Evolutionary conservation across 2,113 vertebrate genomes (phyloP).

Genomic region (Lasiurus cinereus): DNA sequence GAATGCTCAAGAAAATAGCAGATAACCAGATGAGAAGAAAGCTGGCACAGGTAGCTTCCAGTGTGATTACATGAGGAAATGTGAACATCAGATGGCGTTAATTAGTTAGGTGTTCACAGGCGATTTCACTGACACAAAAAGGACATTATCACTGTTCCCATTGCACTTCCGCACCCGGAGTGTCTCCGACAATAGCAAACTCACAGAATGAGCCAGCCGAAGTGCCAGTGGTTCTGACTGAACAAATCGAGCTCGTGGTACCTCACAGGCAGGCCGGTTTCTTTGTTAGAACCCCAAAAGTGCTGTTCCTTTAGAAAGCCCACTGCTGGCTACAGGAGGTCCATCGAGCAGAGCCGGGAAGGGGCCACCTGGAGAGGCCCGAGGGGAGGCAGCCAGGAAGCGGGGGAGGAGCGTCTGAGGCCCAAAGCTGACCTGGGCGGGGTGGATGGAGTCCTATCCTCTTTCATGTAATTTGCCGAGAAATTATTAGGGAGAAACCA

Average conservation of each 20-base stretch:
- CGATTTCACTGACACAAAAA: slow-evolving; percentile 80
- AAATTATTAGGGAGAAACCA: slow-evolving; percentile 11
- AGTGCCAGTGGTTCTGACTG: slow-evolving; percentile 15
- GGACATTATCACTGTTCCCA: slow-evolving; percentile 26
- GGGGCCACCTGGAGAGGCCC: not conserved
- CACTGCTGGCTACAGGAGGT: not conserved
- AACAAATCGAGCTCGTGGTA: not conserved
- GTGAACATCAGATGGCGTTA: slow-evolving; percentile 63
- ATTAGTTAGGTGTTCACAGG: slow-evolving; percentile 78
- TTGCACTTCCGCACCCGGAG: not conserved
- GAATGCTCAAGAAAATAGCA: no score
- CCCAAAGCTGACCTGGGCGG: not conserved
- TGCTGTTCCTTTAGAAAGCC: not conserved
- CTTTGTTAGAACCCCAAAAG: not conserved
- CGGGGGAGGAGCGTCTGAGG: not conserved
- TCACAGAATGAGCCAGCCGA: slow-evolving; percentile 21
- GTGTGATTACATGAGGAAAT: slow-evolving; percentile 75
- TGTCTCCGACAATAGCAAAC: slow-evolving; percentile 60
- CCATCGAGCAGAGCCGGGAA: not conserved
- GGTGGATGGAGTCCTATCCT: not conserved
- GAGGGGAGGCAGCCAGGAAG: not conserved
- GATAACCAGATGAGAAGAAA: slow-evolving; percentile 48
- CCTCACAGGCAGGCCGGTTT: not conserved
- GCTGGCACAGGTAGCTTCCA: slow-evolving; percentile 29
- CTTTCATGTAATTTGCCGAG: not conserved